phyloP scores from a whole-genome alignment of 2,113 vertebrate genomes.

The Formicarius rufipectus region DNA sequence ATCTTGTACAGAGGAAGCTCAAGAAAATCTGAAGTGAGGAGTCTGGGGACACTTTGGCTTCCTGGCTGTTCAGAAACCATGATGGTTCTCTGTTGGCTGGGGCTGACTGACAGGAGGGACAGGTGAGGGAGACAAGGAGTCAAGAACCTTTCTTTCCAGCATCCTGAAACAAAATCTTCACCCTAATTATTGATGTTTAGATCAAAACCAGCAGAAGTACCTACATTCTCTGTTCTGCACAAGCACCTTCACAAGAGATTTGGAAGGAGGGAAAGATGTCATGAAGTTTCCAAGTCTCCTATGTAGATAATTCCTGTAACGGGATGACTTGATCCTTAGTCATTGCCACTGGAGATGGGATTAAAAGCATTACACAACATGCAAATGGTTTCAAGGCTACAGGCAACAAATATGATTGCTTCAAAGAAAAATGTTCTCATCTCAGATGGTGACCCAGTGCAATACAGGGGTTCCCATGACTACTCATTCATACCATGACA shows the following conservation, averaged over 20 bases:
- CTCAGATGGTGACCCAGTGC: not conserved
- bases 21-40: not conserved
- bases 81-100: not conserved
- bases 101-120: not conserved
- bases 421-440: not conserved
- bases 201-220: not conserved
- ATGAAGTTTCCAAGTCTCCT: not conserved
- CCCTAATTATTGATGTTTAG: not conserved
- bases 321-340: not conserved
- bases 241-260: not conserved
- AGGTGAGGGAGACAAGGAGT: not conserved
- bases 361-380: not conserved
- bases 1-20: not conserved
- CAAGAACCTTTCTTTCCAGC: not conserved
- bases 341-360: not conserved
- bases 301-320: not conserved
- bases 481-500: not conserved
- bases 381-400: not conserved
- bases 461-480: not conserved
- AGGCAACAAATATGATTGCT: not conserved
- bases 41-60: not conserved
- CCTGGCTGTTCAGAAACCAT: not conserved
- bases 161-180: not conserved
- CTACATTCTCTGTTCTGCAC: not conserved
- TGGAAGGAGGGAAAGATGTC: not conserved